Conservation (phyloP, 2,888 invertebrate genomes). For the Apodemia mormo region DNA sequence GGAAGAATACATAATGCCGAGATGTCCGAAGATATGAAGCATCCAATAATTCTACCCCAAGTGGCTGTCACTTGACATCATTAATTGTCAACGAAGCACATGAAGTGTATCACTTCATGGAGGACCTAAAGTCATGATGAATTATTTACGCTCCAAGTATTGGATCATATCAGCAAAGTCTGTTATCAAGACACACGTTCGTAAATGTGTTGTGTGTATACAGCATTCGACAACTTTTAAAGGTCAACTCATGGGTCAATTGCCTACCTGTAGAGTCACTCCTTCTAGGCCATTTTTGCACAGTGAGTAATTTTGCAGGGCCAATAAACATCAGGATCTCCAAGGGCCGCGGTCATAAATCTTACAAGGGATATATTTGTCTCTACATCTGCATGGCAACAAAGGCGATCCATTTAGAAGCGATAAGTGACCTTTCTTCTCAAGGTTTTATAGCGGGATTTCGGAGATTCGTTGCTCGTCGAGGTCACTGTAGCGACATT, state of each 20-base stretch:
- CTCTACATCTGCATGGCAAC: slow-evolving; percentile 30
- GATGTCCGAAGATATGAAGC: too few relatives aligned
- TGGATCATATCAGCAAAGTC: slow-evolving; percentile 27
- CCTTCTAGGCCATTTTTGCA: neutral
- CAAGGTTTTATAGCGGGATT: slow-evolving; percentile 32
- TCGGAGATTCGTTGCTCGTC: slow-evolving; percentile 31
- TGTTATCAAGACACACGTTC: neutral
- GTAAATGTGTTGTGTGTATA: slow-evolving; percentile 4
- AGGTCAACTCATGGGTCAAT: slow-evolving; percentile 5
- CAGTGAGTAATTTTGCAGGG: neutral
- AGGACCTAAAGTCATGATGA: slow-evolving; percentile 23
- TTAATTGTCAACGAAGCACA: too few relatives aligned
- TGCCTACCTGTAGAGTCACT: neutral
- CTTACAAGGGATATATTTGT: slow-evolving; percentile 25
- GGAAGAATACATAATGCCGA: too few relatives aligned
- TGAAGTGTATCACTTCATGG: too few relatives aligned
- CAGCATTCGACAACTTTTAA: neutral
- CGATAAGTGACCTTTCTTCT: slow-evolving; percentile 23
- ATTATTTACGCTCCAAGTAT: slow-evolving; percentile 30
- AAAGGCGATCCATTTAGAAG: slow-evolving; percentile 31
- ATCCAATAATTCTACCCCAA: too few relatives aligned
- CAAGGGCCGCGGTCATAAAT: slow-evolving; percentile 30
- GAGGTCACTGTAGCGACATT: slow-evolving; percentile 27
- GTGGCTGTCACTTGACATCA: too few relatives aligned
- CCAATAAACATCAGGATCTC: slow-evolving; percentile 22